Evolutionary conservation across 2,888 invertebrate species (phyloP), one percentile per base, ranked within the genome.

Genomic region (Nemapogon koenigi): DNA sequence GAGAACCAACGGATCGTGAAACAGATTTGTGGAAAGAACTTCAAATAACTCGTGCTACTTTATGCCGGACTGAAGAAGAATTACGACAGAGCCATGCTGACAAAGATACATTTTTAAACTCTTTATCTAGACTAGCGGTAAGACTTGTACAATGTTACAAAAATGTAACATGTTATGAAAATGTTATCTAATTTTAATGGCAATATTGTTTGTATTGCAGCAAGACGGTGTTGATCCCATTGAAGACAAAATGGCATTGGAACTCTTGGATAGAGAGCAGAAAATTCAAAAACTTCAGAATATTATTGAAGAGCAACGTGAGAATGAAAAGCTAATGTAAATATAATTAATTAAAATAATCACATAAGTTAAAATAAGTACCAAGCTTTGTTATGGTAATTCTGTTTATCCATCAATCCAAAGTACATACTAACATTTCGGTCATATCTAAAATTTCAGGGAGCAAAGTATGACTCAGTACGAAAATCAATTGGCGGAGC

Each of bases 21-120:
- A 66, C 75, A 0, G 71, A 73, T 32, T 54, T 82, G 42, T 82
- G 72, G 69, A 72, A 70, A 48, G 81, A 82, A 40, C 55, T 82
- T 10, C 70, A 79, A 52, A 56, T 51, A 11, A 60, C 70, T 0
- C 56, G 65, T 29, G 49, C 52, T 3, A 58, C 65, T 1, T 47
- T 81, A 16, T 52, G 58, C 1, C 57, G 57, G 4, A 62, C 70
- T 2, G 75, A 72, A 43, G 68, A 78, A 39, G 69, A 71, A 38
- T 49, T 80, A 3, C 51, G 57, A 1, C 64, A 67, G 42, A 57
- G 78, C 43, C 60, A 71, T 30, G 61, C 59, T 3, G 82, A 83
- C 40, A 82, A 81, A 44, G 76, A 81, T 10, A 72, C 59, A 30
- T 78, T 83, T 45, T 54, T 82, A 35, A 60, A 66, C 40, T 66